Base-by-base conservation (phyloP, 2,888 invertebrate species). In the Cataglyphis albicans region DNA sequence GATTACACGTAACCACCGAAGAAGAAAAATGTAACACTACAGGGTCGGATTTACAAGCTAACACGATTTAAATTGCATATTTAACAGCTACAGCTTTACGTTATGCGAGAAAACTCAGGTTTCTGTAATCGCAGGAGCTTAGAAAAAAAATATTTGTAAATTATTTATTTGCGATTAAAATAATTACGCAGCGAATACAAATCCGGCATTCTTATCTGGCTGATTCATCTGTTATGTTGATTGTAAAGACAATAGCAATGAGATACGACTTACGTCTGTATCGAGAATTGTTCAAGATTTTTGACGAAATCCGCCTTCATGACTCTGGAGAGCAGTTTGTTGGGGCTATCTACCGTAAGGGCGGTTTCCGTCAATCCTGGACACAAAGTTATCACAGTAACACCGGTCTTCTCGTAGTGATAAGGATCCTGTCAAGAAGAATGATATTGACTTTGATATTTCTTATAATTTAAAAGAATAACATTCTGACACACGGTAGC, bases 291-390 rank as follows among this genome's bases (percentile, higher is more conserved):
- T 44, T 94, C 94, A 12, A 94, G 91, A 75, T 91, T 93, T 64
- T 93, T 94, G 0, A 94, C 93, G 57, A 94, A 94, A 68, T 94
- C 94, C 0, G 93, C 94, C 65, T 94, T 94, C 94, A 94, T 94
- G 0, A 93, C 92, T 82, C 94, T 82, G 4, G 94, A 94, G 2
- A 92, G 85, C 12, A 93, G 86, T 68, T 92, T 92, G 78, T 94
- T 93, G 1, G 94, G 92, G 48, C 93, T 93, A 82, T 94, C 91
- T 63, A 91, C 91, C 10, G 93, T 92, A 12, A 95, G 87, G 0
- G 93, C 92, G 0, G 95, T 95, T 72, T 94, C 93, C 2, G 95
- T 95, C 35, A 94, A 86, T 3, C 95, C 95, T 0, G 95, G 95
- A 81, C 95, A 95, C 29, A 95, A 84, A 0, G 95, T 93, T 81